Conservation (phyloP, 2,888 invertebrate species). For the Minunthozetes semirufus region DNA sequence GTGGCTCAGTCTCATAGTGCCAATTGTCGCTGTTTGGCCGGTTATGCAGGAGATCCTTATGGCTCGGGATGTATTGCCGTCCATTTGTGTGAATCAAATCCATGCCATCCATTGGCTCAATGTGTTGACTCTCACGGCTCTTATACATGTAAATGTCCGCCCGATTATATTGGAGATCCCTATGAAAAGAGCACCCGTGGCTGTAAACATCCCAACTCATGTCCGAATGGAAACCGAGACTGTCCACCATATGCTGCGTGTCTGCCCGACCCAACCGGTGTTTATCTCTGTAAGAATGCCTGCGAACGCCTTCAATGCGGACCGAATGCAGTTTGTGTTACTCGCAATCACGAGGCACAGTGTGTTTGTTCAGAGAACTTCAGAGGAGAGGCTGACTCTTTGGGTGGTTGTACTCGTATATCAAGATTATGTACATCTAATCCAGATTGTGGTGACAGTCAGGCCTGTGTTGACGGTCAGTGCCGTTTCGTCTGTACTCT, state of each 20-base stretch:
- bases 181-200: constrained; percentile 49
- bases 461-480: constrained; percentile 71
- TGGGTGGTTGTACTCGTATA: constrained; percentile 64
- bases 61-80: constrained; percentile 44
- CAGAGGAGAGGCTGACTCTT: constrained; percentile 56
- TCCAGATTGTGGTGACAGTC: constrained; percentile 64
- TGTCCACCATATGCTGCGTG: constrained; percentile 65
- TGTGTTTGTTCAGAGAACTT: constrained; percentile 77
- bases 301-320: constrained; percentile 56
- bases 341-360: constrained; percentile 62
- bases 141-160: constrained; percentile 76
- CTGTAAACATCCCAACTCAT: constrained; percentile 48
- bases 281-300: constrained; percentile 47
- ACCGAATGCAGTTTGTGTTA: constrained; percentile 66
- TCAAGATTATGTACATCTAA: constrained; percentile 62
- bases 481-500: constrained; percentile 73
- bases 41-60: constrained; percentile 67
- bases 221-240: constrained; percentile 76
- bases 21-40: constrained; percentile 74
- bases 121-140: constrained; percentile 67
- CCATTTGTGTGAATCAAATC: constrained; percentile 48
- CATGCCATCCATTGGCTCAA: constrained; percentile 71
- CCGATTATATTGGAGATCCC: constrained; percentile 51
- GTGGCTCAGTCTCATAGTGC: constrained; percentile 88
- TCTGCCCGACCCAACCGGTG: constrained; percentile 62